phyloP scores from a whole-genome alignment of 2,113 vertebrate genomes.

The Falco punctatus region DNA sequence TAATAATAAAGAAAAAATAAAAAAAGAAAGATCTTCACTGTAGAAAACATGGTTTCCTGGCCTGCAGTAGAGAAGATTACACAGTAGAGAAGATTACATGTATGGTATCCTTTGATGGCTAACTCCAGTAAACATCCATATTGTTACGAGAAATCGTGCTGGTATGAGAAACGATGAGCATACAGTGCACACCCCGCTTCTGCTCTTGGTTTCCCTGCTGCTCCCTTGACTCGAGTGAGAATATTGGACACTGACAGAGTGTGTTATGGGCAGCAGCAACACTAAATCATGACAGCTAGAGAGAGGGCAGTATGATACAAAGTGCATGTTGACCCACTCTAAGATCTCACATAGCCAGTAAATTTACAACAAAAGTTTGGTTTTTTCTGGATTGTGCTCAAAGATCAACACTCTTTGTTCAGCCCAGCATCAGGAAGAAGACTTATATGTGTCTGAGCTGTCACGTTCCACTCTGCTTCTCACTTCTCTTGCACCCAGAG shows the following conservation, averaged over 20 bases:
- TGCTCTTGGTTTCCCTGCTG: background rate
- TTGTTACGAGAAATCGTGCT: background rate
- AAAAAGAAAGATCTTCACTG: background rate
- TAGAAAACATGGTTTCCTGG: background rate
- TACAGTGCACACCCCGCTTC: accelerated
- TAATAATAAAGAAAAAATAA: background rate
- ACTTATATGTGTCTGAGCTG: background rate
- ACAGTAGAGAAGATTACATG: background rate
- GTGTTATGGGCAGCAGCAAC: background rate
- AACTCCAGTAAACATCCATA: background rate
- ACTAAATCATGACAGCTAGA: background rate
- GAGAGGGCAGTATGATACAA: background rate
- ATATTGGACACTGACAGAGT: background rate
- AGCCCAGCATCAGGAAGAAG: background rate
- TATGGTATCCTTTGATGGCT: background rate
- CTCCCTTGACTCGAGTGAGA: background rate
- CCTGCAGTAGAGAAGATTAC: background rate
- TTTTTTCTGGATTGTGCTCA: background rate
- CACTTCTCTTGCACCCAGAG: background rate
- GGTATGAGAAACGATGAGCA: background rate
- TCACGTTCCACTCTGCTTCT: background rate
- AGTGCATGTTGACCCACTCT: accelerated
- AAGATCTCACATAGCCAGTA: background rate
- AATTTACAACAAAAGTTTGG: background rate
- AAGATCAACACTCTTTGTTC: accelerated